A percentile compares a stretch with the other conserved stretches of the same genome.
phyloP scores from a whole-genome alignment of 2,113 vertebrate genomes.

The Brachyhypopomus occidentalis region DNA sequence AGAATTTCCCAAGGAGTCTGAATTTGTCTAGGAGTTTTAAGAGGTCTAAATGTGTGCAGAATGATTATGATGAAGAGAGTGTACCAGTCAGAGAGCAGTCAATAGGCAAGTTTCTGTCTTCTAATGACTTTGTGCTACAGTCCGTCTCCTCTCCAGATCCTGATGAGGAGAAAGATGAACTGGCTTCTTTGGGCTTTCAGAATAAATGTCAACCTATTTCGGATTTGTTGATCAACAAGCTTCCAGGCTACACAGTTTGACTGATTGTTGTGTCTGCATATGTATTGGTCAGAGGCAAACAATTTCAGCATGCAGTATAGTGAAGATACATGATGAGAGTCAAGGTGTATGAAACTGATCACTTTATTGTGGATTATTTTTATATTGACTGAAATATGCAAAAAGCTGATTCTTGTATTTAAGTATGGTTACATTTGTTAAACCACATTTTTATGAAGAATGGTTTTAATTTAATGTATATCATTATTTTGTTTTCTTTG shows the following conservation, averaged over 20 bases:
- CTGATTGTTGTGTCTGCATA: too few relatives aligned
- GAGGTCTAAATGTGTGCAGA: slow-evolving; percentile 43
- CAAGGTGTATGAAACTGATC: too few relatives aligned
- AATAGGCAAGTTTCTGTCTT: slow-evolving; percentile 65
- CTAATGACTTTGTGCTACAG: slow-evolving; percentile 64
- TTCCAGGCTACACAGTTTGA: slow-evolving; percentile 90
- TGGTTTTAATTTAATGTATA: too few relatives aligned
- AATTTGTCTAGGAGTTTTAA: slow-evolving; percentile 44
- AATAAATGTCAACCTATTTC: slow-evolving; percentile 82
- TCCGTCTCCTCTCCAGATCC: slow-evolving; percentile 57
- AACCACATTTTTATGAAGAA: too few relatives aligned
- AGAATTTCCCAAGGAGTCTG: slow-evolving; percentile 36
- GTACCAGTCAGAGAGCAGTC: slow-evolving; percentile 60
- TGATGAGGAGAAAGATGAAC: slow-evolving; percentile 67
- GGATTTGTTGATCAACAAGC: slow-evolving; percentile 82
- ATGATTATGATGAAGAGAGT: slow-evolving; percentile 61
- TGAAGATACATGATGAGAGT: too few relatives aligned
- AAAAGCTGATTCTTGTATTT: too few relatives aligned
- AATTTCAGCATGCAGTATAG: too few relatives aligned
- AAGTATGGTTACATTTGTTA: too few relatives aligned
- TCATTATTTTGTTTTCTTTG: too few relatives aligned
- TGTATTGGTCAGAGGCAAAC: too few relatives aligned
- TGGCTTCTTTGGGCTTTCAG: slow-evolving; percentile 69
- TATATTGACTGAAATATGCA: too few relatives aligned
- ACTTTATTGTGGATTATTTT: too few relatives aligned